phyloP scores from a whole-genome alignment of 2,797 vertebrate genomes.

The Coendou prehensilis region DNA sequence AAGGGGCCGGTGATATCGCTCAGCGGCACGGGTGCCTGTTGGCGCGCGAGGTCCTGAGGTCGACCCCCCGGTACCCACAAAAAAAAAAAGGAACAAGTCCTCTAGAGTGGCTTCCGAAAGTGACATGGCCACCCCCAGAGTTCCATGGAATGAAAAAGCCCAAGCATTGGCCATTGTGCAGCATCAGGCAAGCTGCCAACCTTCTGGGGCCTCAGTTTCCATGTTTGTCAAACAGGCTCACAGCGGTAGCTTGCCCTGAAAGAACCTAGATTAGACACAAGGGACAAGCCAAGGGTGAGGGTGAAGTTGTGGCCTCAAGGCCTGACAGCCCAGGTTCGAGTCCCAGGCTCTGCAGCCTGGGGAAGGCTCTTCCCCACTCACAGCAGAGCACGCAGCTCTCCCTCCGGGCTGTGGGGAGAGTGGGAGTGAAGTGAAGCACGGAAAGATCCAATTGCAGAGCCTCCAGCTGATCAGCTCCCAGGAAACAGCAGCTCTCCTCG shows the following conservation, averaged over 20 bases:
- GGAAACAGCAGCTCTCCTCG: background rate
- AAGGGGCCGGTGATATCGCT: too few relatives aligned
- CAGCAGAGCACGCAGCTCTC: background rate
- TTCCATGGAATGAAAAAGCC: background rate
- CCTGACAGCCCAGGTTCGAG: background rate
- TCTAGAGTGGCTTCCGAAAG: background rate
- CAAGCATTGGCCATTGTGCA: too few relatives aligned
- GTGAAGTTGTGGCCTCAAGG: background rate
- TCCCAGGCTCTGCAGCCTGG: background rate
- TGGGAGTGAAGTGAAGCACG: accelerated
- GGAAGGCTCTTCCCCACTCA: accelerated
- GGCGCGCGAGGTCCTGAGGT: too few relatives aligned
- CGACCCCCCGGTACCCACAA: too few relatives aligned
- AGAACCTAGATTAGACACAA: background rate
- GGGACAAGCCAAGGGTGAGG: background rate
- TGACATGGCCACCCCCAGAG: background rate
- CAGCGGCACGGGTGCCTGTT: too few relatives aligned
- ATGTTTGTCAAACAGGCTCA: background rate
- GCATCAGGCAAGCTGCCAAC: accelerated
- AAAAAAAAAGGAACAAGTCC: background rate
- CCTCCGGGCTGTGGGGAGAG: background rate
- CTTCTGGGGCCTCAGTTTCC: background rate
- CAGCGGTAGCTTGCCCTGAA: accelerated
- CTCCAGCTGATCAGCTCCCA: background rate
- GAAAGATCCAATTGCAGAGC: background rate